A percentile compares a stretch with the other conserved stretches of the same genome.
Evolutionary conservation across 2,113 vertebrate species (phyloP).

Genomic region (Rostratula benghalensis): DNA sequence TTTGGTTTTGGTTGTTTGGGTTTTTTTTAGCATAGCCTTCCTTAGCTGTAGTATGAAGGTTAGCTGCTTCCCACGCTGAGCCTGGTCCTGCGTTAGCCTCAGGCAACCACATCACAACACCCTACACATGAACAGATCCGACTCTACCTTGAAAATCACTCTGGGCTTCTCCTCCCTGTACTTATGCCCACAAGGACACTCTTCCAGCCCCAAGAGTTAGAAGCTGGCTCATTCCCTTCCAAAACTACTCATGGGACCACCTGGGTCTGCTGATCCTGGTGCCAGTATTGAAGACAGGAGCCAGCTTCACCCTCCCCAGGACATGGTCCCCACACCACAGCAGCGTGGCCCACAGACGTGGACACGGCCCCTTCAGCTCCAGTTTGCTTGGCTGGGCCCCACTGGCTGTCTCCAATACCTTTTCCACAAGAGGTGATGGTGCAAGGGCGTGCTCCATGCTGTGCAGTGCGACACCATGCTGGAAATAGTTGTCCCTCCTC

Average conservation of each 20-base stretch:
- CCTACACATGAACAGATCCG: not conserved
- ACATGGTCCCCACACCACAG: accelerated
- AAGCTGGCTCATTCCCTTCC: not conserved
- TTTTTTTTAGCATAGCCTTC: not conserved
- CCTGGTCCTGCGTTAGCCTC: not conserved
- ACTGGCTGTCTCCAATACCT: not conserved
- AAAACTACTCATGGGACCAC: not conserved
- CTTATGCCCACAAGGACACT: not conserved
- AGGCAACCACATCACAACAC: not conserved
- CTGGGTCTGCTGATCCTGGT: not conserved
- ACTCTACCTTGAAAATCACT: not conserved
- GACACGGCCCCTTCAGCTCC: not conserved
- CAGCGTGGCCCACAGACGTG: not conserved
- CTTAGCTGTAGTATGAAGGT: not conserved
- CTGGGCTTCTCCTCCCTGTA: not conserved
- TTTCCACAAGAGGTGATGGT: not conserved
- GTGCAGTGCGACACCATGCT: not conserved
- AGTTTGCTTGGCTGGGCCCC: not conserved
- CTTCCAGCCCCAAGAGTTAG: not conserved
- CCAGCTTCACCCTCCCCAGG: not conserved
- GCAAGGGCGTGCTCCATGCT: not conserved
- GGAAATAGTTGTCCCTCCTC: not conserved
- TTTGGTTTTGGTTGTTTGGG: not conserved
- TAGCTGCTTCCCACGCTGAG: not conserved
- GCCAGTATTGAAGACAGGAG: not conserved